phyloP scores from a whole-genome alignment of 53 echinoderm and acorn worm genomes.

The Crossaster papposus region DNA sequence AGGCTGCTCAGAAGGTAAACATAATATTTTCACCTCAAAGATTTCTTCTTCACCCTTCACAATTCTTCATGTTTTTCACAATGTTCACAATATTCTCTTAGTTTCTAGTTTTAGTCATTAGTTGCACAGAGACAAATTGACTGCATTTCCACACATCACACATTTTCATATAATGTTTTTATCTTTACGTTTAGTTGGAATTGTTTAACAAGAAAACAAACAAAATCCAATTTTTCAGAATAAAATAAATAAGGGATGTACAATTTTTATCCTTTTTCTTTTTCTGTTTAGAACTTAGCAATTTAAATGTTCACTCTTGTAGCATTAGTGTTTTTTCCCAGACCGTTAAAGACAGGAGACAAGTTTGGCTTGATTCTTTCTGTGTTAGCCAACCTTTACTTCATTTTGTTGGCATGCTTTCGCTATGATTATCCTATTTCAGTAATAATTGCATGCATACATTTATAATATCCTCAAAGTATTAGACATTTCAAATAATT shows the following conservation, averaged over 20 bases:
- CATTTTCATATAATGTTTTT: neutral
- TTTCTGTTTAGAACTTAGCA: neutral
- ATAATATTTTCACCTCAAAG: neutral
- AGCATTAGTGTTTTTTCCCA: neutral
- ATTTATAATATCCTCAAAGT: neutral
- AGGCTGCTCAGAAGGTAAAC: slow-evolving; percentile 88
- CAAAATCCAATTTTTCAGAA: no score
- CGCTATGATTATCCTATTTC: neutral
- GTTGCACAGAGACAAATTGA: neutral
- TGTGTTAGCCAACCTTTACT: neutral
- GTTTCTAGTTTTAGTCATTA: neutral
- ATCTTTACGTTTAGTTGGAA: neutral
- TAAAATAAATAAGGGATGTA: no score
- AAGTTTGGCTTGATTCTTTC: neutral
- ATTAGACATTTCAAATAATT: neutral
- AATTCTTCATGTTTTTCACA: slow-evolving; percentile 18
- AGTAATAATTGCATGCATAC: neutral
- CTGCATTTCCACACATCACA: neutral
- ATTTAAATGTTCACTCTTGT: no score
- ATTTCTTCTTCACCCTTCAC: slow-evolving; percentile 11
- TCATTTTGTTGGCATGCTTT: neutral
- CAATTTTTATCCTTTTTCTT: neutral
- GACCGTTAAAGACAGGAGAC: neutral
- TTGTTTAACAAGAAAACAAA: neutral
- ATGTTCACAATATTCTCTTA: neutral